These are phyloP conservation scores for Pomacea canaliculata DNA, from an alignment of 2,888 invertebrate species.

Conservation along the genomic window DNA sequence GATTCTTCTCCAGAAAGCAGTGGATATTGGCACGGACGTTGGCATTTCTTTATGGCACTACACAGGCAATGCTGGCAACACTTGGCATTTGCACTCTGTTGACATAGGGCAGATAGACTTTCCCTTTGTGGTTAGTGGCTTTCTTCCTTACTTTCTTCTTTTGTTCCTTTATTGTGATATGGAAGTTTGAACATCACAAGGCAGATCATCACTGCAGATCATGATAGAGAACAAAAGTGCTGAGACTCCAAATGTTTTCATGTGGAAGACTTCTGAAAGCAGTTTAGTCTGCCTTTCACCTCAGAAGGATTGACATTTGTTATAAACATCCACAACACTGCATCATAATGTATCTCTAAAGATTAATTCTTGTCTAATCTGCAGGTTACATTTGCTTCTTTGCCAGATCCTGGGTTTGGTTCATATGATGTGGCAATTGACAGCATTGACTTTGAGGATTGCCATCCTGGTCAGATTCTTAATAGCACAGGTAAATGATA, in stretches of 20 bases:
- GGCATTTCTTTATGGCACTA: slow-evolving; percentile 15
- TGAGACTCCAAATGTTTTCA: no score
- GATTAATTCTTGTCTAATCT: no score
- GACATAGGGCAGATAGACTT: slow-evolving; percentile 55
- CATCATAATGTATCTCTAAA: no score
- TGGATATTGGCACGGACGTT: slow-evolving; percentile 24
- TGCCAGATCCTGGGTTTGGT: slow-evolving; percentile 38
- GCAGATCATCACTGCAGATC: no score
- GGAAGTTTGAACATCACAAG: no score
- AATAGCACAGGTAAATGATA: slow-evolving; percentile 38
- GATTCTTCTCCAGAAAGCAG: slow-evolving; percentile 22
- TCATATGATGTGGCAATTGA: slow-evolving; percentile 58
- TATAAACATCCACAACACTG: no score
- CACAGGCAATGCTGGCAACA: slow-evolving; percentile 52
- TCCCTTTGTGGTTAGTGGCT: slow-evolving; percentile 50
- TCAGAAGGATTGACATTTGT: no score
- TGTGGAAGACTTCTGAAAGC: no score
- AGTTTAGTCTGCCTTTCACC: no score
- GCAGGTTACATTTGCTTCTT: slow-evolving; percentile 39
- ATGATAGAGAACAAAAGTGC: no score
- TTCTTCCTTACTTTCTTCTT: no score
- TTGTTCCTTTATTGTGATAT: no score
- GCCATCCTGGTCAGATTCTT: slow-evolving; percentile 44
- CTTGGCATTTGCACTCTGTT: slow-evolving; percentile 55
- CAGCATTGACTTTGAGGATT: slow-evolving; percentile 57